Evolutionary conservation across 2,797 vertebrate species (phyloP).

Genomic region (Mionectes olivaceus): DNA sequence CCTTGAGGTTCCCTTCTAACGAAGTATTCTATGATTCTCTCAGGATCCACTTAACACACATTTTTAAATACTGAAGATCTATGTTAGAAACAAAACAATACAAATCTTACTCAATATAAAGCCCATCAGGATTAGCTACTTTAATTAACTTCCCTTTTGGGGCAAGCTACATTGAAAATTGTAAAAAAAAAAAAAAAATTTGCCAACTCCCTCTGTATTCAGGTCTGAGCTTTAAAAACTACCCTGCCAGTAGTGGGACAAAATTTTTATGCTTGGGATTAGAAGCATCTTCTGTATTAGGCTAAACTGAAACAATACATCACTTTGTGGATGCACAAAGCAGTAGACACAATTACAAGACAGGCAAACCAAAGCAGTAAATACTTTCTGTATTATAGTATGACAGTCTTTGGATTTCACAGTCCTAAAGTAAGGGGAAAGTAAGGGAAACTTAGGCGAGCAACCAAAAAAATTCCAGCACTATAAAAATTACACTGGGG

Average conservation of each 20-base stretch:
- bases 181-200: rapidly evolving
- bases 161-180: background rate
- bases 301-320: background rate
- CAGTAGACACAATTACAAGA: background rate
- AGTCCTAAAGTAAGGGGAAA: background rate
- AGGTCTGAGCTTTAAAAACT: background rate
- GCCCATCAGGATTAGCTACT: background rate
- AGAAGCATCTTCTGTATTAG: background rate
- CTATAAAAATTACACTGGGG: background rate
- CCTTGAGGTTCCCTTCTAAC: background rate
- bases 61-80: background rate
- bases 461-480: background rate
- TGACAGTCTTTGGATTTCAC: background rate
- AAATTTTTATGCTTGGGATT: background rate
- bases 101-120: background rate
- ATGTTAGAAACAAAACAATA: background rate
- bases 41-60: background rate
- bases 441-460: background rate
- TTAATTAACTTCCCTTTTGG: background rate
- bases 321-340: background rate
- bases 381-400: background rate
- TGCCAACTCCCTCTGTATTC: background rate
- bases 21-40: background rate
- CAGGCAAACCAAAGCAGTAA: background rate
- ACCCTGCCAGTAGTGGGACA: background rate